A percentile compares a stretch with the other conserved stretches of the same genome.
Conservation (phyloP, 92 coral and sea anemone genomes). For the Actinostola sp. region DNA sequence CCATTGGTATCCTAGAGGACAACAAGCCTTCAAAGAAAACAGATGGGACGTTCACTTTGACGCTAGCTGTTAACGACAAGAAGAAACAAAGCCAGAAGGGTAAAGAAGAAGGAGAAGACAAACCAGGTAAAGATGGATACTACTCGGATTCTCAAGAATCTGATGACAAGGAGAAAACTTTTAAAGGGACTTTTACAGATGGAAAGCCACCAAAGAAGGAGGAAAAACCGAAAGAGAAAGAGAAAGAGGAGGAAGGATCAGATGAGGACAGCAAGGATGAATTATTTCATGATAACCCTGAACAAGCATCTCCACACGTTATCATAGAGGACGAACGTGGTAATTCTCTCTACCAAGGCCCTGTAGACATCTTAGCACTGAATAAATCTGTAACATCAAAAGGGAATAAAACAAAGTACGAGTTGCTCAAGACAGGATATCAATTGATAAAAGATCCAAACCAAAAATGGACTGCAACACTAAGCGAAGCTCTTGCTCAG, state of each 20-base stretch:
- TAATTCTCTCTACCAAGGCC: constrained; percentile 36
- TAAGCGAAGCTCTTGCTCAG: not conserved
- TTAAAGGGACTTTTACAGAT: not conserved
- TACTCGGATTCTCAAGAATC: not conserved
- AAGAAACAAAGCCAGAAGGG: constrained; percentile 1
- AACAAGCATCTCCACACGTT: constrained; percentile 18
- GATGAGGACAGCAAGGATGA: constrained; percentile 4
- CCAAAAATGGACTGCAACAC: constrained; percentile 5
- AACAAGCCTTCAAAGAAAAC: constrained; percentile 18
- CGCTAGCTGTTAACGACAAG: constrained; percentile 15
- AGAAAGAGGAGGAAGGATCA: not conserved
- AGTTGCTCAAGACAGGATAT: constrained; percentile 19
- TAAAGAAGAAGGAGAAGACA: not conserved
- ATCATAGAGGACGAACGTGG: constrained; percentile 50
- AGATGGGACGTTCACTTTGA: constrained; percentile 30
- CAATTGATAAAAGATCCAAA: constrained; percentile 21
- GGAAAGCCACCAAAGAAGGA: not conserved
- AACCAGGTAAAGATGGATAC: not conserved
- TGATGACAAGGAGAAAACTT: constrained; percentile 4
- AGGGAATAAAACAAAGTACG: constrained; percentile 7
- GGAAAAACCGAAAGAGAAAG: constrained; percentile 1
- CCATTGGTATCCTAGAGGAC: not conserved
- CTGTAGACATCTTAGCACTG: constrained; percentile 35
- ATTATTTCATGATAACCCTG: too few species aligned
- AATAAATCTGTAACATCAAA: constrained; percentile 31